Evolutionary conservation across 2,113 vertebrate genomes (phyloP), one percentile per base, ranked within the genome.

Genomic region (Rattus rattus): DNA sequence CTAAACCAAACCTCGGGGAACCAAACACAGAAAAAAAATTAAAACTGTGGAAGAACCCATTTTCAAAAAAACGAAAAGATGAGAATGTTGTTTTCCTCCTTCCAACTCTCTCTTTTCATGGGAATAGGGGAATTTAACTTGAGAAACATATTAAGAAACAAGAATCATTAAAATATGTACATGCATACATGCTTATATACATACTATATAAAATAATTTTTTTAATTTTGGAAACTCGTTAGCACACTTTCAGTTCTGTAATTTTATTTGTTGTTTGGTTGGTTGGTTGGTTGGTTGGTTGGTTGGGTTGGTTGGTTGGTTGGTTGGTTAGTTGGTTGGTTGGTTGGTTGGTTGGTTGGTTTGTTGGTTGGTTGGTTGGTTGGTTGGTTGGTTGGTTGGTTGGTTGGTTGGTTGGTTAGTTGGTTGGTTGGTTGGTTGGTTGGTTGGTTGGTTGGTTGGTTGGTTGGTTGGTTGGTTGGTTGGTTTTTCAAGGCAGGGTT

Each of bases 21-120:
- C 72, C 83, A 84, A 77, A 92, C 39, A 9, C 36, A 63, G 36
- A 69, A 91, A 92, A 92, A 73, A 73, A 75, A 20, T 49, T 95
- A 54, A 88, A 73, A 28, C 49, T 56, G 81, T 63, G n/a, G 2
- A 79, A 39, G 16, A 84, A 28, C 81, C 39, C n/a, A 26, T 79
- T 80, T 94, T 75, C 43, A 94, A 94, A 94, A 94, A 43, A n/a
- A 47, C 85, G 52, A 67, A 67, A 86, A 33, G 17, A 49, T 11
- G 28, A 86, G 49, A 49, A 65, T 13, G 28, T 65, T 65, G n/a
- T 84, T 84, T 49, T 67, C 8, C 63, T 67, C 33, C 28, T 13
- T 67, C 43, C 19, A 86, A 33, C 26, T 20, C 5, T 17, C 20
- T 49, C 43, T 49, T 47, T 85, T 65, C 5, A 67, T 86, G 83